Percentiles rank a stretch among this genome's conserved stretches.
These are phyloP conservation scores for Chironomus striatipennis DNA, from an alignment of 1,140 invertebrate genomes.

Conservation along the genomic window DNA sequence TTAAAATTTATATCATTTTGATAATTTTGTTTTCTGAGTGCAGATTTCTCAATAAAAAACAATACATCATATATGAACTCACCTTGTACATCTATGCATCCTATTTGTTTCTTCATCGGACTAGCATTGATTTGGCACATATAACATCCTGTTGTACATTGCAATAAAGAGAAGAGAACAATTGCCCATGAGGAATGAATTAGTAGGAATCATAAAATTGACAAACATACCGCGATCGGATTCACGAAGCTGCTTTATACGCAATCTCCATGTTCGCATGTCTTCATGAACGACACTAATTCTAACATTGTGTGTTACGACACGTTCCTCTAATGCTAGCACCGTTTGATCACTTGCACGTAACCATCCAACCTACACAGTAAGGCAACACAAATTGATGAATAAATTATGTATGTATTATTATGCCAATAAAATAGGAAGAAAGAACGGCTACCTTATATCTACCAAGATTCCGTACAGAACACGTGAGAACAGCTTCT, in stretches of 20 bases:
- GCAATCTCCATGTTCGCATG: conserved; percentile 63
- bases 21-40: no score
- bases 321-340: conserved; percentile 69
- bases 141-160: conserved; percentile 46
- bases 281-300: conserved; percentile 72
- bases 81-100: conserved; percentile 84
- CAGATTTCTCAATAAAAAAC: no score
- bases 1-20: no score
- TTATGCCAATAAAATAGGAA: background rate
- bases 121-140: conserved; percentile 86
- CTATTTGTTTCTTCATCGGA: conserved; percentile 78
- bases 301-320: conserved; percentile 80
- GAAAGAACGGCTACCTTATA: conserved; percentile 58
- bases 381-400: conserved; percentile 8
- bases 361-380: conserved; percentile 77
- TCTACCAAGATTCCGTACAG: conserved; percentile 68
- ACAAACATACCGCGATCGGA: conserved; percentile 50
- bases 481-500: conserved; percentile 73
- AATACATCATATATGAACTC: conserved; percentile 31
- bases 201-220: background rate
- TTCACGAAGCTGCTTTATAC: conserved; percentile 62
- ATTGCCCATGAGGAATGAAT: background rate
- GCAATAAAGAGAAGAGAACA: background rate
- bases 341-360: conserved; percentile 82
- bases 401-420: background rate